Evolutionary conservation across 2,113 vertebrate genomes (phyloP), one percentile per base, ranked within the genome.

Genomic region (Ivindomyrus marchei): DNA sequence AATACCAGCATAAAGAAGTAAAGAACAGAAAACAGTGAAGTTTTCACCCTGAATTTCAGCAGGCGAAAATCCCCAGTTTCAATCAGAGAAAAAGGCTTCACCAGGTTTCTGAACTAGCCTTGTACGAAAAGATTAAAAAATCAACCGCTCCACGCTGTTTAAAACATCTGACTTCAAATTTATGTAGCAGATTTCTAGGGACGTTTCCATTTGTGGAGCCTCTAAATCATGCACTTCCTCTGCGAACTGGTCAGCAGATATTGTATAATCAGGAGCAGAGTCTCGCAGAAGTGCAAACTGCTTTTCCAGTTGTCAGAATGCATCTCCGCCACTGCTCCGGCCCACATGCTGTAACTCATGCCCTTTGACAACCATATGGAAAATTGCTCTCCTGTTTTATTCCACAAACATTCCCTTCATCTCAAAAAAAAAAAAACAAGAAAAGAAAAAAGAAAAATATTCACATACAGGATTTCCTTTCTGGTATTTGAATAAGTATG

Each of bases 331-430:
- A 87, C 91, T 77, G 91, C 93, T 0, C 85, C 50, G 92, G 92
- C 85, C 56, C 3, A 42, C 90, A 83, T 17, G 42, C 91, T 85
- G 90, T 94, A 94, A 93, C 89, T 95, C 94, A 94, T 91, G 90
- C 86, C 36, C 90, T 8, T 8, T 93, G 93, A 94, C 93, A 93
- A 92, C 91, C 95, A 95, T 93, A 92, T 95, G 94, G 95, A 92
- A 94, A 93, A 94, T 91, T 93, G 93, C 94, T 95, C 86, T 90
- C 46, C 39, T 39, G 50, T 66, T 70, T 92, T 92, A 90, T 90
- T 93, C 88, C 91, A 70, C 92, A 91, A 93, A 93, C 91, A 90
- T 88, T 91, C 87, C 45, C 31, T 56, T 47, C n/a, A 80, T 91
- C 92, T 90, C 90, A 90, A 87, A 91, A 6, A 21, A 84, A 21